Percentiles rank a stretch among this genome's conserved stretches.
Evolutionary conservation across 1,140 invertebrate genomes (phyloP).

Genomic region (Oncopodura yosiiana): DNA sequence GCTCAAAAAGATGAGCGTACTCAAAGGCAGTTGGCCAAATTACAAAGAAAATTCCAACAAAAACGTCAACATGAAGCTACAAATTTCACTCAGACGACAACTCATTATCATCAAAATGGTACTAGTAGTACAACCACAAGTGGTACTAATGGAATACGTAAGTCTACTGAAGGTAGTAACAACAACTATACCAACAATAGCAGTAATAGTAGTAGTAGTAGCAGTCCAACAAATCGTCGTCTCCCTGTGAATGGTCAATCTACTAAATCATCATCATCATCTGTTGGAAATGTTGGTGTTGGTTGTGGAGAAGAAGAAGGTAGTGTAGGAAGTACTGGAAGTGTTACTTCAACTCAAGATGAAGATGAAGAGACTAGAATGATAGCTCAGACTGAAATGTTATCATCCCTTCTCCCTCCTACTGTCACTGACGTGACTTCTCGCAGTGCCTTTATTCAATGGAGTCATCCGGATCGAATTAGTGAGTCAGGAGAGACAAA

Average conservation of each 20-base stretch:
- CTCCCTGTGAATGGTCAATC: too few relatives aligned
- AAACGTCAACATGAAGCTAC: slow-evolving; percentile 42
- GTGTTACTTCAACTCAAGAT: slow-evolving; percentile 47
- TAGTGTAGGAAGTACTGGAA: slow-evolving; percentile 40
- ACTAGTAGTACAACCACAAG: slow-evolving; percentile 12
- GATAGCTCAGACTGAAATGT: slow-evolving; percentile 49
- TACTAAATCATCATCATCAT: too few relatives aligned
- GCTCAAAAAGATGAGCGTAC: slow-evolving; percentile 64
- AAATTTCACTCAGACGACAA: slow-evolving; percentile 4
- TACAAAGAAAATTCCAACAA: slow-evolving; percentile 60
- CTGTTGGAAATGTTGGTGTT: too few relatives aligned
- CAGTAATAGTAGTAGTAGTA: slow-evolving; percentile 22
- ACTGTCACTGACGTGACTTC: slow-evolving; percentile 63
- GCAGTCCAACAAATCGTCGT: slow-evolving; percentile 22
- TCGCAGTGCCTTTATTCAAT: slow-evolving; percentile 64
- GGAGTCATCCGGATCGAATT: slow-evolving; percentile 55
- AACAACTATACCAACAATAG: slow-evolving; percentile 27
- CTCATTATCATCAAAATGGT: slow-evolving; percentile 29
- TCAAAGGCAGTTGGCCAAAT: slow-evolving; percentile 60
- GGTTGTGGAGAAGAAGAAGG: slow-evolving; percentile 57
- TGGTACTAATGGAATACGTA: slow-evolving; percentile 40
- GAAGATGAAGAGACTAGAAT: slow-evolving; percentile 54
- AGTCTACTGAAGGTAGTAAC: slow-evolving; percentile 14
- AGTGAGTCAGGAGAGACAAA: slow-evolving; percentile 45
- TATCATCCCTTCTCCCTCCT: slow-evolving; percentile 62